A percentile compares a stretch with the other conserved stretches of the same genome.
Evolutionary conservation across 2,113 vertebrate species (phyloP).

Genomic region (Pipra filicauda): DNA sequence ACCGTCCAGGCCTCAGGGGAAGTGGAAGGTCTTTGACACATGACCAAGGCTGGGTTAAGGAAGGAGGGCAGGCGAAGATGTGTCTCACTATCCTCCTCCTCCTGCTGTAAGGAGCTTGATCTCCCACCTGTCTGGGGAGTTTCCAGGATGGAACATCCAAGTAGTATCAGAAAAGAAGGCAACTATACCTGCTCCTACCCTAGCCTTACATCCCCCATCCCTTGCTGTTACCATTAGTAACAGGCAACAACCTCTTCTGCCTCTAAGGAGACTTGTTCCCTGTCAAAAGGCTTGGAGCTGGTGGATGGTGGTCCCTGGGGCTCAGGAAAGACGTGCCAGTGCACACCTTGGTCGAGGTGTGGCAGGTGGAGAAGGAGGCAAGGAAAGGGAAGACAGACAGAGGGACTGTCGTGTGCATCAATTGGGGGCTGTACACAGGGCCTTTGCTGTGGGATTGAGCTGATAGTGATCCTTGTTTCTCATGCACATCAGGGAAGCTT

Average conservation of each 20-base stretch:
- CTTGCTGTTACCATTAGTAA: not conserved
- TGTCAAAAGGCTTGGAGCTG: not conserved
- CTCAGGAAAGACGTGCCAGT: not conserved
- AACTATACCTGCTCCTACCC: not conserved
- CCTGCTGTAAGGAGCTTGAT: not conserved
- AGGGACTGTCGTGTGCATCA: not conserved
- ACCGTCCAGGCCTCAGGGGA: not conserved
- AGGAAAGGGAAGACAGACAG: not conserved
- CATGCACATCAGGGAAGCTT: not conserved
- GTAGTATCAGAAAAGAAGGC: not conserved
- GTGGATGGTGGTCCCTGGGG: not conserved
- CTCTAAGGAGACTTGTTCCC: not conserved
- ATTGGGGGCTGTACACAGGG: fast-evolving
- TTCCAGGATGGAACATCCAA: not conserved
- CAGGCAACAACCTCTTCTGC: not conserved
- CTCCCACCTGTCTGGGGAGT: not conserved
- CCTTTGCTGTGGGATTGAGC: not conserved
- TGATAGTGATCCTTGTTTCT: not conserved
- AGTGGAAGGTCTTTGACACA: not conserved
- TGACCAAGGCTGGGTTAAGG: not conserved
- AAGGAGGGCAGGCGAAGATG: not conserved
- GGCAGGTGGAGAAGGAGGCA: not conserved
- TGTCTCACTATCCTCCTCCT: not conserved
- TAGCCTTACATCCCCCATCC: not conserved
- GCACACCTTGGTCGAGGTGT: fast-evolving